Evolutionary conservation across 1,140 invertebrate genomes (phyloP).

Genomic region (Diachasmimorpha longicaudata): DNA sequence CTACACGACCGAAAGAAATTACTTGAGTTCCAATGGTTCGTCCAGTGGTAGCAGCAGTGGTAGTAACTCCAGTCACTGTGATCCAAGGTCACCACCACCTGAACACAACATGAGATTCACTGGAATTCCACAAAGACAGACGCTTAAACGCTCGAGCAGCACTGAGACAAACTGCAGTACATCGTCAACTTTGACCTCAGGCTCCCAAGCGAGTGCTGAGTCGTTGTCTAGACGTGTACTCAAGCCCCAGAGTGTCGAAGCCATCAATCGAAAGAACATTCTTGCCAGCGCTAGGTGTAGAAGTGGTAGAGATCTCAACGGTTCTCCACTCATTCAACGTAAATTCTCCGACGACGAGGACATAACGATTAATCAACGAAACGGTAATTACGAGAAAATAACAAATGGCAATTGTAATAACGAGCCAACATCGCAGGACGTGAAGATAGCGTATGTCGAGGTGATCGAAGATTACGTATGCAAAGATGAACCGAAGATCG

Average conservation of each 20-base stretch:
- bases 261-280: conserved; percentile 85
- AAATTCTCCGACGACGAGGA: conserved; percentile 65
- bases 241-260: conserved; percentile 79
- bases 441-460: conserved; percentile 56
- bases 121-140: conserved; percentile 66
- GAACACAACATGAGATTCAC: conserved; percentile 64
- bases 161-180: conserved; percentile 50
- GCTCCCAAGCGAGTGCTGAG: conserved; percentile 68
- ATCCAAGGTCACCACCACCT: conserved; percentile 58
- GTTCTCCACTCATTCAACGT: conserved; percentile 72
- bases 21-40: conserved; percentile 56
- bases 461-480: conserved; percentile 54
- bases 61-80: conserved; percentile 36
- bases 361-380: conserved; percentile 50
- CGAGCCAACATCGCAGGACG: conserved; percentile 35
- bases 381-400: conserved; percentile 30
- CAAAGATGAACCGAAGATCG: conserved; percentile 30
- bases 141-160: conserved; percentile 47
- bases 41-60: conserved; percentile 53
- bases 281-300: conserved; percentile 84
- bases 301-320: conserved; percentile 74
- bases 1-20: conserved; percentile 57
- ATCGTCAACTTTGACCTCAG: conserved; percentile 70
- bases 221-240: conserved; percentile 67
- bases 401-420: conserved; percentile 23